Evolutionary conservation across 2,113 vertebrate genomes (phyloP), one percentile per base, ranked within the genome.

Genomic region (Alectura lathami): DNA sequence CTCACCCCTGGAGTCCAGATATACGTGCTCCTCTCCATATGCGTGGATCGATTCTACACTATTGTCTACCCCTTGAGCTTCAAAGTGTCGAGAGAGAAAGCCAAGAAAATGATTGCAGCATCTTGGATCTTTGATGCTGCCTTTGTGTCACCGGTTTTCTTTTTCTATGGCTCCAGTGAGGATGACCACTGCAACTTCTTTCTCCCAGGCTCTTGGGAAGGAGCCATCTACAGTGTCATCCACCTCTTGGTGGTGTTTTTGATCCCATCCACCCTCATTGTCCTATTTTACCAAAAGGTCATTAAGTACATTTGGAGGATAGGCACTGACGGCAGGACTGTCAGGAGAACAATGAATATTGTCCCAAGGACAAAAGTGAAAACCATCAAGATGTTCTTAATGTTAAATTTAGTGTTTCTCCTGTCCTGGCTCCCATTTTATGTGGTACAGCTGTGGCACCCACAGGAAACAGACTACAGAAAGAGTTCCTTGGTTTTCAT

Each of bases 331-430:
- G 98, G 99, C 14, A 98, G 98, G 84, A 98, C 98, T 1, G 98
- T 99, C 78, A 98, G 99, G 53, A 97, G 99, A 83, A 99, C 99
- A 2, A 99, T 97, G 97, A 99, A 99, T 88, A 98, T 98, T 5
- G 99, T 99, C 27, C 99, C 99, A 2, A 98, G 99, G 97, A 98
- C 99, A 77, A 99, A 99, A 97, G 99, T 99, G 85, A 99, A 99
- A 97, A 99, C 99, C 15, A 98, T 99, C 91, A 99, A 99, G 97
- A 99, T 99, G 99, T 99, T 99, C 91, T 98, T 99, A 40, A 98
- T 98, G 95, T 96, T 99, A 54, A 99, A 99, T 72, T 94, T 92
- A 0, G 79, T 99, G 18, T 99, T 99, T 86, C 97, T 99, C 43
- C 92, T 99, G 45, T 98, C 98, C 56, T 99, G 99, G 99, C 97